phyloP scores from a whole-genome alignment of 2,113 vertebrate species.

The Forbesichthys agassizii region DNA sequence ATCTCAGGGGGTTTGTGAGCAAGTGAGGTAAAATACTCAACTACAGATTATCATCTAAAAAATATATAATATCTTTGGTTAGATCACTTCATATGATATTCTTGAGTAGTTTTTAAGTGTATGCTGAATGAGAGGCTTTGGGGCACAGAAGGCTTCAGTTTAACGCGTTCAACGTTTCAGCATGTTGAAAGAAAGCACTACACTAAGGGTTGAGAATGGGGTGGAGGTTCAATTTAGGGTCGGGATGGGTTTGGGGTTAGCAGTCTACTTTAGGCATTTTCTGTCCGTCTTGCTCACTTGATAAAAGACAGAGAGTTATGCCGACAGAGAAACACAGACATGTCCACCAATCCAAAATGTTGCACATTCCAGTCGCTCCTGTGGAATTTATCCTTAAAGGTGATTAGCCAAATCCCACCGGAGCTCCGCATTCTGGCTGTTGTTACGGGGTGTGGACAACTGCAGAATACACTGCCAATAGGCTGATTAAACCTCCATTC shows the following conservation, averaged over 20 bases:
- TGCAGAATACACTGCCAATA: conserved; percentile 76
- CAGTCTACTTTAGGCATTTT: conserved; percentile 49
- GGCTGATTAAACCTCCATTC: conserved; percentile 79
- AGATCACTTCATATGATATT: conserved; percentile 38
- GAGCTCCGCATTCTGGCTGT: conserved; percentile 78
- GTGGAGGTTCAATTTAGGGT: conserved; percentile 29
- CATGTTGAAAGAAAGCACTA: conserved; percentile 97
- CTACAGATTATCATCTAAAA: conserved; percentile 49
- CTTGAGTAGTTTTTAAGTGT: conserved; percentile 35
- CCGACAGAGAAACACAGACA: conserved; percentile 39
- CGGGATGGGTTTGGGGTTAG: conserved; percentile 55
- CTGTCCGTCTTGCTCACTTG: conserved; percentile 66
- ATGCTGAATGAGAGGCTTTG: conserved; percentile 50
- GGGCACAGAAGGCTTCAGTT: conserved; percentile 67
- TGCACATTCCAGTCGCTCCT: conserved; percentile 67
- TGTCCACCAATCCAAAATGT: conserved; percentile 77
- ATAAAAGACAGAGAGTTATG: conserved; percentile 67
- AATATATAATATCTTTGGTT: conserved; percentile 69
- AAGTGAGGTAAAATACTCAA: conserved; percentile 39
- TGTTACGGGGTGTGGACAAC: conserved; percentile 62
- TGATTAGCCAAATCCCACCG: conserved; percentile 79
- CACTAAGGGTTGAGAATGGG: conserved; percentile 79
- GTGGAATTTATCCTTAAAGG: conserved; percentile 76
- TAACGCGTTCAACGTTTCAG: conserved; percentile 63
- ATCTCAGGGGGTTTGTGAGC: conserved; percentile 33